Conservation (phyloP, 2,113 vertebrate species). For the Phaethon lepturus region DNA sequence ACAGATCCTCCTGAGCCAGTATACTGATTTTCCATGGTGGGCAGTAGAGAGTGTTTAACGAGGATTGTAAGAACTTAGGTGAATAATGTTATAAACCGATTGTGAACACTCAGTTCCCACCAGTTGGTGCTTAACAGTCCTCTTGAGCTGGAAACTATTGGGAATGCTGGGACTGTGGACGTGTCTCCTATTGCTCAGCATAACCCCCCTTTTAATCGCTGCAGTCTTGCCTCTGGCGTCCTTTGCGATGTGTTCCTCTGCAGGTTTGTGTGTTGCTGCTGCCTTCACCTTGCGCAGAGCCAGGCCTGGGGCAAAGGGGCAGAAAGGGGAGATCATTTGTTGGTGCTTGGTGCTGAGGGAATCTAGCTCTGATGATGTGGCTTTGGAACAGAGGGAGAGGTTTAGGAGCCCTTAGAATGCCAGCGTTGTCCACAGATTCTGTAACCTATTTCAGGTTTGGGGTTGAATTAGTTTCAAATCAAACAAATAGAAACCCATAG, state of each 20-base stretch:
- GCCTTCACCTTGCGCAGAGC: neutral
- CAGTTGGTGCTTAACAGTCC: neutral
- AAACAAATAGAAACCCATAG: neutral
- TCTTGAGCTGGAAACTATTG: neutral
- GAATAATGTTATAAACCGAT: neutral
- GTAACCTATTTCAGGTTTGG: neutral
- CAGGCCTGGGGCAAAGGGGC: neutral
- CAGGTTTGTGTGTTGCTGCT: neutral
- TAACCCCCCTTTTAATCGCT: neutral
- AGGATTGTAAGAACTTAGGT: neutral
- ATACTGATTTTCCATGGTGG: neutral
- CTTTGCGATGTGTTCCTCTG: neutral
- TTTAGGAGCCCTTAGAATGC: neutral
- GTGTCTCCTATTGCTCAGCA: fast-evolving
- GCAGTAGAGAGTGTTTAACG: neutral
- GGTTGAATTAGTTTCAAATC: neutral
- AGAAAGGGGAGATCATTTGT: neutral
- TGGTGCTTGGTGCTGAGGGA: neutral
- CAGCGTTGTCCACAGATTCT: neutral
- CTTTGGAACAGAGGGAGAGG: neutral
- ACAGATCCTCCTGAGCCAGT: neutral
- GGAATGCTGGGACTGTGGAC: neutral
- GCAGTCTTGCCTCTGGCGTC: neutral
- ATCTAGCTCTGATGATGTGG: neutral
- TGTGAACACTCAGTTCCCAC: neutral